Conservation (phyloP, 2,797 vertebrate species). For the Petrocephalus schoutedeni region DNA sequence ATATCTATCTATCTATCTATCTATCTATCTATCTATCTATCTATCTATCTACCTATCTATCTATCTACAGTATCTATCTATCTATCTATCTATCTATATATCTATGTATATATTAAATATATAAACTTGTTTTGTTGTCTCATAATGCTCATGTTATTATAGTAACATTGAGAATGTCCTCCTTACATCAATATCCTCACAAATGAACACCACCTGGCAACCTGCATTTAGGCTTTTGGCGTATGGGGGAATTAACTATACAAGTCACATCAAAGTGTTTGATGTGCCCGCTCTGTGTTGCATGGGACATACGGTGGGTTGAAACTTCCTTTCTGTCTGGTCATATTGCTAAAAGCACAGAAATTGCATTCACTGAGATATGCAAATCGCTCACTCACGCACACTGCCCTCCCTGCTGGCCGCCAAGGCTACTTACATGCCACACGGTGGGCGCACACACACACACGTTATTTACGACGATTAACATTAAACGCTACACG, state of each 20-base stretch:
- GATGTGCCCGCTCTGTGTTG: neutral
- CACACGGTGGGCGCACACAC: neutral
- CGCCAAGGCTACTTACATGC: neutral
- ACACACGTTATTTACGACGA: neutral
- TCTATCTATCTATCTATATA: neutral
- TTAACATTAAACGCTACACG: neutral
- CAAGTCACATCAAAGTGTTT: neutral
- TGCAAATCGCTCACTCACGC: neutral
- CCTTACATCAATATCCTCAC: neutral
- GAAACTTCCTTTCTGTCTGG: neutral
- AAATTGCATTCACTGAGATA: neutral
- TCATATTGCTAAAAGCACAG: neutral
- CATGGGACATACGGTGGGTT: neutral
- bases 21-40: neutral
- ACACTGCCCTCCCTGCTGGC: neutral
- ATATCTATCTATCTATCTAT: no score
- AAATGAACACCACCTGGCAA: neutral
- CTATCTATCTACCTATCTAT: neutral
- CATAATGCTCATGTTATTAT: neutral
- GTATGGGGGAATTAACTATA: neutral
- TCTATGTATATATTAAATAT: no score
- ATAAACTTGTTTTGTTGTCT: neutral
- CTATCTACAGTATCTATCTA: neutral
- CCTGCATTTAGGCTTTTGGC: neutral
- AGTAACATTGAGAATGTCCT: neutral